phyloP scores from a whole-genome alignment of 2,797 vertebrate species.

The Ataeniobius toweri region DNA sequence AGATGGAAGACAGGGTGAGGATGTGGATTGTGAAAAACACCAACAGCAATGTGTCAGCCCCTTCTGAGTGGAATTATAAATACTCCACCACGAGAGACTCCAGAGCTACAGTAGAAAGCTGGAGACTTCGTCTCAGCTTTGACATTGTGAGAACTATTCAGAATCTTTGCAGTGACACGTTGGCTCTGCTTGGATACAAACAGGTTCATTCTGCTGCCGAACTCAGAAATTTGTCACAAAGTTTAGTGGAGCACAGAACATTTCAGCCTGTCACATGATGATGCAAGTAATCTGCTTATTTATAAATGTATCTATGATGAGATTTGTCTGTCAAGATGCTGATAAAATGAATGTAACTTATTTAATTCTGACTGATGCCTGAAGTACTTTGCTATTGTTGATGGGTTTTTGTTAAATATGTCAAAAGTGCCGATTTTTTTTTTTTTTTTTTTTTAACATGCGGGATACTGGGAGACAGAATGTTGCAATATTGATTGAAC shows the following conservation, averaged over 20 bases:
- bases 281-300: not conserved
- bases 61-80: conserved; percentile 71
- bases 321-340: conserved; percentile 19
- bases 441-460: not conserved
- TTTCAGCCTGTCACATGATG: conserved; percentile 63
- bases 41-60: conserved; percentile 62
- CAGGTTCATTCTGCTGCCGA: conserved; percentile 74
- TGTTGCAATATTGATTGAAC: not conserved
- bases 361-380: conserved; percentile 24
- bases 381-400: conserved; percentile 20
- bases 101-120: conserved; percentile 77
- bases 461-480: not conserved
- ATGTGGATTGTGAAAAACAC: conserved; percentile 82
- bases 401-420: conserved; percentile 33
- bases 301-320: conserved; percentile 26
- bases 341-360: conserved; percentile 48
- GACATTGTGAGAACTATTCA: conserved; percentile 81
- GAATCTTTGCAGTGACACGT: conserved; percentile 78
- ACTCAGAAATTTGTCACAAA: conserved; percentile 79
- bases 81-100: conserved; percentile 83
- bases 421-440: conserved; percentile 42
- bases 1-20: conserved; percentile 73
- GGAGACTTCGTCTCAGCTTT: conserved; percentile 79
- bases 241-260: conserved; percentile 75
- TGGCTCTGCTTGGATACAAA: conserved; percentile 82